Conservation (phyloP, 1,140 invertebrate genomes). For the Zaprionus tsacasi region DNA sequence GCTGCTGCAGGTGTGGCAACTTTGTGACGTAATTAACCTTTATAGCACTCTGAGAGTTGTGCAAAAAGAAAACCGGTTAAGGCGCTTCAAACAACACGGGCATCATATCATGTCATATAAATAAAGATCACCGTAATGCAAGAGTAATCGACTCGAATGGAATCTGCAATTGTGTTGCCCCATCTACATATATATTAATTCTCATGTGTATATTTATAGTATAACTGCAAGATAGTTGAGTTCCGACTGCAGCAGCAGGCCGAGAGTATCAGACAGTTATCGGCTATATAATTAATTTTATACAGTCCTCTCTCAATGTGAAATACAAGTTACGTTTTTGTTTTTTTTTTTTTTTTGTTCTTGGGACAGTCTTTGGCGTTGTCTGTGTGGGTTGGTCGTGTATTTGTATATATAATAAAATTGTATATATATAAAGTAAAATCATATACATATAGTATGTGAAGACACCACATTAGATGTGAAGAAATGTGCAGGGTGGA, state of each 20-base stretch:
- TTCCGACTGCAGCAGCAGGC: neutral
- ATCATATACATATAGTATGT: neutral
- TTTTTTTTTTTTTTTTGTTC: neutral
- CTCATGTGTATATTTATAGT: neutral
- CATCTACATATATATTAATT: neutral
- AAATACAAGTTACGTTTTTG: neutral
- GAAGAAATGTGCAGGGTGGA: constrained; percentile 28
- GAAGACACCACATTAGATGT: constrained; percentile 36
- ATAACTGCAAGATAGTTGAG: neutral
- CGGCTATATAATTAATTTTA: constrained; percentile 3
- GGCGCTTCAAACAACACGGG: constrained; percentile 18
- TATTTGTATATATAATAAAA: constrained; percentile 18
- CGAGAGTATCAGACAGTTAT: neutral
- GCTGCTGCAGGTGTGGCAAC: constrained; percentile 40
- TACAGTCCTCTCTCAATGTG: neutral
- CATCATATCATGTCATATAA: constrained; percentile 39
- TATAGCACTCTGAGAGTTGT: constrained; percentile 13
- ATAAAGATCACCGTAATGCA: constrained; percentile 39
- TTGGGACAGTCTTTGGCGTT: constrained; percentile 16
- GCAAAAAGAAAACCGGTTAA: constrained; percentile 43
- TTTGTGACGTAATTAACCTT: constrained; percentile 39
- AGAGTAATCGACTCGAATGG: constrained; percentile 1
- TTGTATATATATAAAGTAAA: constrained; percentile 16
- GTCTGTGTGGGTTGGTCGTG: constrained; percentile 11
- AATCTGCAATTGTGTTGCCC: neutral